Evolutionary conservation across 2,888 invertebrate genomes (phyloP).

Genomic region (Caenorhabditis zanzibari): DNA sequence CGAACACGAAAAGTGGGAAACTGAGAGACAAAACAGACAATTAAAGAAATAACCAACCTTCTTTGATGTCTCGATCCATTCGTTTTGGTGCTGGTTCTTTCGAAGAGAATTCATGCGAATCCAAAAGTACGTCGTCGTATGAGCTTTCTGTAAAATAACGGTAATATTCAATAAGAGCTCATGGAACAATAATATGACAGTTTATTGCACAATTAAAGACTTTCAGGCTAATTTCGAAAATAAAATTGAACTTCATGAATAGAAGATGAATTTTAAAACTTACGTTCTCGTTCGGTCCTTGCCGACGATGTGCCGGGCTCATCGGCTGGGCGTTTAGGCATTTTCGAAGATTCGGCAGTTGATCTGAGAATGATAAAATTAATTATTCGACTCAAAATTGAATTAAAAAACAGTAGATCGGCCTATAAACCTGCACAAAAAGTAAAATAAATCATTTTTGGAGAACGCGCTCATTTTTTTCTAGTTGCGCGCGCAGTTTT

Average conservation of each 20-base stretch:
- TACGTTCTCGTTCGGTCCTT: slow-evolving; percentile 6
- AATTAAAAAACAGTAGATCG: neutral
- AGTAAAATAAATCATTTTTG: neutral
- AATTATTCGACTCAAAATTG: neutral
- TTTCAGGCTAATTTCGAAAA: no score
- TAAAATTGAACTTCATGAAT: no score
- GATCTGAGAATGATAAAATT: neutral
- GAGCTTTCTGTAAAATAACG: slow-evolving; percentile 12
- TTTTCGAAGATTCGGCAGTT: neutral
- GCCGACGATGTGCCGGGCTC: slow-evolving; percentile 37
- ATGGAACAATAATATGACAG: no score
- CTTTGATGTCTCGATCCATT: slow-evolving; percentile 25
- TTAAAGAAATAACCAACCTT: slow-evolving; percentile 27
- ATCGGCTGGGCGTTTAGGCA: slow-evolving; percentile 35
- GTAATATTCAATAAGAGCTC: no score
- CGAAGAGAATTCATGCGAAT: neutral
- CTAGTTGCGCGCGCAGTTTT: slow-evolving; percentile 19
- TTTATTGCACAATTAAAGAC: no score
- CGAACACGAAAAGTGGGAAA: neutral
- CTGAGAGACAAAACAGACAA: no score
- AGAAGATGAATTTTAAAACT: no score
- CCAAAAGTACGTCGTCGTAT: neutral
- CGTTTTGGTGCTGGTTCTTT: slow-evolving; percentile 39
- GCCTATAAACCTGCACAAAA: neutral
- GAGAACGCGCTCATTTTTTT: slow-evolving; percentile 43